phyloP scores from a whole-genome alignment of 2,113 vertebrate genomes.

The Oncorhynchus clarkii region DNA sequence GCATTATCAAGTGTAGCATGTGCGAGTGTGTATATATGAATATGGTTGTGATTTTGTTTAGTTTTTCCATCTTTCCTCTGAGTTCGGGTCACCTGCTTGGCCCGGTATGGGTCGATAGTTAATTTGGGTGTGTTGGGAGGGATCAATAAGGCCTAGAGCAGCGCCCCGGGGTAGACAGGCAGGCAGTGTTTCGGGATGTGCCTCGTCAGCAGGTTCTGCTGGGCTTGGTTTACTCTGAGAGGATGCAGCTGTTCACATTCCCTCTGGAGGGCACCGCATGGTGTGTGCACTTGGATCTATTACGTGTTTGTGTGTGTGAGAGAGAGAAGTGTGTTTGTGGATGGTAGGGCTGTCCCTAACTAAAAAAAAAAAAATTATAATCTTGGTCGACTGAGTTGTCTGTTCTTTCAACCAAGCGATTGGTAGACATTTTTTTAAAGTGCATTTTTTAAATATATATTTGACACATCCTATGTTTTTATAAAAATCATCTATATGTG shows the following conservation, averaged over 20 bases:
- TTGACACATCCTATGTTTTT: no score
- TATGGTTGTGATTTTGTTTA: not conserved
- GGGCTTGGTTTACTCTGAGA: slow-evolving; percentile 59
- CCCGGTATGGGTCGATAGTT: slow-evolving; percentile 72
- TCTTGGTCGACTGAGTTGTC: no score
- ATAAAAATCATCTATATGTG: no score
- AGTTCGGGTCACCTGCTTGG: slow-evolving; percentile 55
- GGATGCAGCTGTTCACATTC: slow-evolving; percentile 59
- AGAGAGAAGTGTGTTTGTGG: slow-evolving; percentile 10
- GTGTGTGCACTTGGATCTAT: no score
- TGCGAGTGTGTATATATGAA: not conserved
- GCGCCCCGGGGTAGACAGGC: slow-evolving; percentile 44
- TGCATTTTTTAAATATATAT: no score
- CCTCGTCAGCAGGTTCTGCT: slow-evolving; percentile 63
- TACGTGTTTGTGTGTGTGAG: slow-evolving; percentile 1
- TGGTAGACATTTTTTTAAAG: no score
- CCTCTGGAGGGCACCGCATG: slow-evolving; percentile 39
- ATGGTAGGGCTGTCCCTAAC: not conserved
- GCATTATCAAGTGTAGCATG: not conserved
- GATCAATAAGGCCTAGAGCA: slow-evolving; percentile 67
- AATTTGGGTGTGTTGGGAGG: slow-evolving; percentile 66
- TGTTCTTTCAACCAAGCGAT: no score
- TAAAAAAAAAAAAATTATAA: no score
- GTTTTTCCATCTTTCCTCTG: slow-evolving; percentile 15
- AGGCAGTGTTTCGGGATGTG: slow-evolving; percentile 25